Evolutionary conservation across 2,888 invertebrate genomes (phyloP).

Genomic region (Polylopha cassiicola): DNA sequence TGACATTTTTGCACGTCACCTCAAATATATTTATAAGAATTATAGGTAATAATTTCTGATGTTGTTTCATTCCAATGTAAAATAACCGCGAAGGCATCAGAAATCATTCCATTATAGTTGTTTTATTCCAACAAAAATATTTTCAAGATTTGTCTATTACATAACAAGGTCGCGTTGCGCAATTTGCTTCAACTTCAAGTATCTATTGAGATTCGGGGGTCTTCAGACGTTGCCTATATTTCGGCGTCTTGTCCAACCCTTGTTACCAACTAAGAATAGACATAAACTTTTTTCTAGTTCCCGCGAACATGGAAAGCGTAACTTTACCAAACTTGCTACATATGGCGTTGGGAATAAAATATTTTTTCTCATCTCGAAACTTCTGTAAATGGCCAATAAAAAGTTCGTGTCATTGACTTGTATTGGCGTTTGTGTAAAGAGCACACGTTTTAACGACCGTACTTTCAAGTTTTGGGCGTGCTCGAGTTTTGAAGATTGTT

Average conservation of each 20-base stretch:
- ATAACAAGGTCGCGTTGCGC: too few species aligned
- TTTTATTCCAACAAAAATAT: too few species aligned
- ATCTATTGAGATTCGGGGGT: too few species aligned
- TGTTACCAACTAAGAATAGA: conserved; percentile 19
- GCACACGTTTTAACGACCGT: conserved; percentile 19
- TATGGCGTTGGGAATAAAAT: conserved; percentile 22
- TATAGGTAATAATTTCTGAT: too few species aligned
- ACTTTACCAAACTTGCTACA: conserved; percentile 18
- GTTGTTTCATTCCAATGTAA: too few species aligned
- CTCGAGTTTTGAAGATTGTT: too few species aligned
- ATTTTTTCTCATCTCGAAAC: conserved; percentile 18
- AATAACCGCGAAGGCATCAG: too few species aligned
- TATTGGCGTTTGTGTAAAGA: conserved; percentile 15
- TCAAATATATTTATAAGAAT: too few species aligned
- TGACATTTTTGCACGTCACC: too few species aligned
- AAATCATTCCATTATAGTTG: too few species aligned
- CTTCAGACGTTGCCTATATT: conserved; percentile 12
- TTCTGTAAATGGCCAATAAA: conserved; percentile 21
- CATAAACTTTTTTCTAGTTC: conserved; percentile 20
- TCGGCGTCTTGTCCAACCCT: conserved; percentile 19
- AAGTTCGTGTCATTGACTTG: conserved; percentile 22
- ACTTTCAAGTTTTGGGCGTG: conserved; percentile 13
- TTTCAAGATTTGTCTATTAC: too few species aligned
- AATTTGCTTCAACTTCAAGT: too few species aligned
- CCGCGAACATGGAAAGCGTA: conserved; percentile 17